A percentile compares a stretch with the other conserved stretches of the same genome.
Conservation (phyloP, 2,797 vertebrate species). For the Sparidentex hasta region DNA sequence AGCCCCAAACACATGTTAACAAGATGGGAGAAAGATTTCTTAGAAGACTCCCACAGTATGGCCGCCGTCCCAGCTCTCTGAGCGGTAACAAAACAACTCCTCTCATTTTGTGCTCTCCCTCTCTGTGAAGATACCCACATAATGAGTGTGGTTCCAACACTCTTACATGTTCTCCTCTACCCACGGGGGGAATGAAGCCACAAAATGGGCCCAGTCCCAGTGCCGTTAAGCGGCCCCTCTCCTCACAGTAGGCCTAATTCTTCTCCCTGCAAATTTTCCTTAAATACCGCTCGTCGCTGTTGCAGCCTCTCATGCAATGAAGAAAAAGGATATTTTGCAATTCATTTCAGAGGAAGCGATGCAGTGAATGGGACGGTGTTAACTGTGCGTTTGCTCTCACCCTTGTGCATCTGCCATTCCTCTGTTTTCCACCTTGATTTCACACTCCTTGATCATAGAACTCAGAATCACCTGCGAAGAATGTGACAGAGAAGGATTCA, state of each 20-base stretch:
- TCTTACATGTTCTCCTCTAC: conserved; percentile 26
- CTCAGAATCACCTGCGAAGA: conserved; percentile 94
- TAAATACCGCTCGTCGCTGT: background rate
- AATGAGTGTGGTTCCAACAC: conserved; percentile 57
- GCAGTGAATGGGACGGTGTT: background rate
- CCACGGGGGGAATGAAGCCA: conserved; percentile 25
- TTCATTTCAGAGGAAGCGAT: background rate
- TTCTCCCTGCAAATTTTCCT: conserved; percentile 2
- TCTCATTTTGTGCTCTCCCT: conserved; percentile 30
- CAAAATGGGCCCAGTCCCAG: conserved; percentile 15
- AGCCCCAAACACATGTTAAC: conserved; percentile 62
- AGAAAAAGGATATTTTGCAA: background rate
- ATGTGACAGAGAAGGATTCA: conserved; percentile 15
- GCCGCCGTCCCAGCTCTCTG: conserved; percentile 43
- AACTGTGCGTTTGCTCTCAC: conserved; percentile 81
- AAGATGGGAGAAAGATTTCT: conserved; percentile 56
- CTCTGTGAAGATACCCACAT: conserved; percentile 61
- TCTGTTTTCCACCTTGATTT: conserved; percentile 98
- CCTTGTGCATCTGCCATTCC: conserved; percentile 95
- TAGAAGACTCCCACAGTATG: conserved; percentile 56
- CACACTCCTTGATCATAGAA: conserved; percentile 99
- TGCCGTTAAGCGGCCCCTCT: conserved; percentile 28
- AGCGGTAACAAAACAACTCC: conserved; percentile 51
- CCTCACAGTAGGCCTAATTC: background rate
- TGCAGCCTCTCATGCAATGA: conserved; percentile 7